phyloP scores from a whole-genome alignment of 2,888 invertebrate genomes.

The Noctuana brunneofusca region DNA sequence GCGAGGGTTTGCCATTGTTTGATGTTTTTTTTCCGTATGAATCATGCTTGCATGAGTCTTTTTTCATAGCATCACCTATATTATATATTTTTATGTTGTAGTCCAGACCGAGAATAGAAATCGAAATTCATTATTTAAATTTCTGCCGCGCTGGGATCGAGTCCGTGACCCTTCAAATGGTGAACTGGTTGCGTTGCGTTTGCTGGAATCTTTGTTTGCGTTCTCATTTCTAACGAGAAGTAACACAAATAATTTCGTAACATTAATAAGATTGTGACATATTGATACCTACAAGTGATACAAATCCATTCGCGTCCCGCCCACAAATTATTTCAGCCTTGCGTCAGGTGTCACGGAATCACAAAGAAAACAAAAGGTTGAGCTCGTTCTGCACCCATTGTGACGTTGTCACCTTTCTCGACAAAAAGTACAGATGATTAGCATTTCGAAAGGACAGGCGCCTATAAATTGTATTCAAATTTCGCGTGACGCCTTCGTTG shows the following conservation, averaged over 20 bases:
- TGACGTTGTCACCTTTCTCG: slow-evolving; percentile 35
- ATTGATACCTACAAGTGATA: slow-evolving; percentile 16
- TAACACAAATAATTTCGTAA: neutral
- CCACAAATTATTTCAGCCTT: slow-evolving; percentile 15
- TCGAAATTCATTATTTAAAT: too few relatives aligned
- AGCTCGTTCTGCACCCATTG: slow-evolving; percentile 33
- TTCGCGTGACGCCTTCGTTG: slow-evolving; percentile 64
- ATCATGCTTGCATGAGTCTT: too few relatives aligned
- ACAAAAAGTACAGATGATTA: slow-evolving; percentile 44
- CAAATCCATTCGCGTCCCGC: slow-evolving; percentile 6
- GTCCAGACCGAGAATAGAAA: too few relatives aligned
- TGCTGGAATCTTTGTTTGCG: too few relatives aligned
- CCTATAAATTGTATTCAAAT: slow-evolving; percentile 68
- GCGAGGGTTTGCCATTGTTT: too few relatives aligned
- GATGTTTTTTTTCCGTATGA: too few relatives aligned
- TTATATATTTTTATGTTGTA: too few relatives aligned
- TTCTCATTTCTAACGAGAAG: neutral
- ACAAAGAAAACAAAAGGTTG: slow-evolving; percentile 27
- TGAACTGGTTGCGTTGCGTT: too few relatives aligned
- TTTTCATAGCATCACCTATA: too few relatives aligned
- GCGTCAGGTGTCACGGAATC: slow-evolving; percentile 22
- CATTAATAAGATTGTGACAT: slow-evolving; percentile 7
- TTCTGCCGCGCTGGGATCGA: too few relatives aligned
- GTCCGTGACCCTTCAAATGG: too few relatives aligned
- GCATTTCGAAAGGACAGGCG: slow-evolving; percentile 46